These are phyloP conservation scores for Burhinus bistriatus DNA, from an alignment of 2,113 vertebrate species.

Conservation along the genomic window DNA sequence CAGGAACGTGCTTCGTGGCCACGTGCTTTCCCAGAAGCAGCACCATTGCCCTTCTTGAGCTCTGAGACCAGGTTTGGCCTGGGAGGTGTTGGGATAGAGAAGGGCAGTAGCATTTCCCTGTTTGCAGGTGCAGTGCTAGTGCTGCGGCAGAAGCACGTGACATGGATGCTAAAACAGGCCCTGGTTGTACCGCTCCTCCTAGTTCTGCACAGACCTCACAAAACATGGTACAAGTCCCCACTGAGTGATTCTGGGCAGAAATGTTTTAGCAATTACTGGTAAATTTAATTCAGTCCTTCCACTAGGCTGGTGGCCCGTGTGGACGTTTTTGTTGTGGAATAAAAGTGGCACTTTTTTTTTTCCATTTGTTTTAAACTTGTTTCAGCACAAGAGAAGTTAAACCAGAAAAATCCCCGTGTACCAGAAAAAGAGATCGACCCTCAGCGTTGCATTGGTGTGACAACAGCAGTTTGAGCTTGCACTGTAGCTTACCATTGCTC, in stretches of 20 bases:
- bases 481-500: neutral
- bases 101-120: neutral
- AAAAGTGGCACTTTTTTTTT: neutral
- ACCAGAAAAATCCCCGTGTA: slow-evolving; percentile 15
- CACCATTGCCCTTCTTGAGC: neutral
- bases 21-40: neutral
- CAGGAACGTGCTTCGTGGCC: neutral
- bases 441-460: neutral
- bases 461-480: neutral
- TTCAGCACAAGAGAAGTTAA: neutral
- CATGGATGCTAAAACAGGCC: neutral
- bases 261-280: neutral
- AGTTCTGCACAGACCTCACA: neutral
- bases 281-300: neutral
- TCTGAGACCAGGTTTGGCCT: neutral
- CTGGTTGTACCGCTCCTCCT: neutral
- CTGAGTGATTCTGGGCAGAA: neutral
- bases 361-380: neutral
- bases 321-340: neutral
- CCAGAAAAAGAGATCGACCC: neutral
- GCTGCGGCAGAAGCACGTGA: neutral
- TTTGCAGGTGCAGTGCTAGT: neutral
- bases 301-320: neutral
- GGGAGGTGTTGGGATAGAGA: neutral
- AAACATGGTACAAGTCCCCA: neutral